These are phyloP conservation scores for Cheumatopsyche charites DNA, from an alignment of 1,140 invertebrate species.

Conservation along the genomic window DNA sequence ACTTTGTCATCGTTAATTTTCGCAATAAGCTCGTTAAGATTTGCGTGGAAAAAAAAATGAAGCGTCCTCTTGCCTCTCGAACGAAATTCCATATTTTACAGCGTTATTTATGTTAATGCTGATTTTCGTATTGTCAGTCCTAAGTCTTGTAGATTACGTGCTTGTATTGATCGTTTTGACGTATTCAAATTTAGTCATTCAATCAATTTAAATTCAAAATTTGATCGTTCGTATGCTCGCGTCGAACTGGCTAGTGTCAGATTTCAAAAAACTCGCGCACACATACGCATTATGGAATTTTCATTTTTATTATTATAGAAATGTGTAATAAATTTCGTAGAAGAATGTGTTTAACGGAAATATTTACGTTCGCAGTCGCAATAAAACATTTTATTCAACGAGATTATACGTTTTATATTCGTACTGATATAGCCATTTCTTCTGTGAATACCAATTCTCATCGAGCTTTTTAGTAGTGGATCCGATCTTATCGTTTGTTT, in stretches of 20 bases:
- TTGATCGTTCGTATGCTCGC: background rate
- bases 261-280: background rate
- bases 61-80: no score
- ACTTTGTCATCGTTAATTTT: no score
- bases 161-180: background rate
- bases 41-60: no score
- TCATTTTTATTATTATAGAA: background rate
- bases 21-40: no score
- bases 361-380: background rate
- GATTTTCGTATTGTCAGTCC: no score
- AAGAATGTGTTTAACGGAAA: conserved; percentile 3
- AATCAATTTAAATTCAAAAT: conserved; percentile 17
- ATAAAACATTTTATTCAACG: conserved; percentile 5
- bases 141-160: no score
- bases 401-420: background rate
- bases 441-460: conserved; percentile 13
- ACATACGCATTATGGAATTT: background rate
- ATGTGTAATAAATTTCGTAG: conserved; percentile 6
- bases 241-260: background rate
- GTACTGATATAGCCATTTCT: conserved; percentile 8
- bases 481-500: conserved; percentile 19
- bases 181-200: conserved; percentile 17
- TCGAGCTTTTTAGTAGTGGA: conserved; percentile 4
- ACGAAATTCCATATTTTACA: no score
- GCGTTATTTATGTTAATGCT: no score